These are phyloP conservation scores for Lamproptera curius DNA, from an alignment of 2,888 invertebrate species.

Conservation along the genomic window DNA sequence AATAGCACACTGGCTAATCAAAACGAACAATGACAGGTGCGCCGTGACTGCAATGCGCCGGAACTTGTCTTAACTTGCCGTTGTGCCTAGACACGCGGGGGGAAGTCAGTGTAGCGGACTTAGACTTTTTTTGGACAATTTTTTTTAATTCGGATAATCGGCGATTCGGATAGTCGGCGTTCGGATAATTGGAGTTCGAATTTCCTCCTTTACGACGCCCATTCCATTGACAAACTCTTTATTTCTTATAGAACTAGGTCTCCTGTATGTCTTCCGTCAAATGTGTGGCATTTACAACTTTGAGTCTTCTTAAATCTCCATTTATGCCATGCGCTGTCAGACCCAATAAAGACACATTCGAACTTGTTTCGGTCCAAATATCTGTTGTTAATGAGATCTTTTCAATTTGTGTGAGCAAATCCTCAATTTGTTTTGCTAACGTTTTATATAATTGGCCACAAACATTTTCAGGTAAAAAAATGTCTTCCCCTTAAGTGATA, in stretches of 20 bases:
- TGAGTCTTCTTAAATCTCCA: conserved; percentile 18
- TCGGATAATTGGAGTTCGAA: no score
- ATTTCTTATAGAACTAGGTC: conserved; percentile 25
- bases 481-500: no score
- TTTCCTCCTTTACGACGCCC: conserved; percentile 27
- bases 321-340: conserved; percentile 10
- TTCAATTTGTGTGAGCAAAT: conserved; percentile 17
- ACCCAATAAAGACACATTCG: conserved; percentile 28
- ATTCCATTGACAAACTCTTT: conserved; percentile 27
- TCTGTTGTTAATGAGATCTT: no score
- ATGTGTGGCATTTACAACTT: conserved; percentile 26
- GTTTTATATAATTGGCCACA: not conserved
- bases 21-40: no score
- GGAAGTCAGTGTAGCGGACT: no score
- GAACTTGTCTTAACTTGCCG: no score
- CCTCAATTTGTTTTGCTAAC: conserved; percentile 21
- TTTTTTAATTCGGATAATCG: no score
- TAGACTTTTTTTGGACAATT: no score
- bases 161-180: no score
- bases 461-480: not conserved
- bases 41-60: no score
- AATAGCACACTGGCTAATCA: no score
- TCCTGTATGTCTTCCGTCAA: conserved; percentile 27
- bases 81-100: no score
- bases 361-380: conserved; percentile 30